phyloP scores from a whole-genome alignment of 2,888 invertebrate genomes.

The Pardosa pseudoannulata region DNA sequence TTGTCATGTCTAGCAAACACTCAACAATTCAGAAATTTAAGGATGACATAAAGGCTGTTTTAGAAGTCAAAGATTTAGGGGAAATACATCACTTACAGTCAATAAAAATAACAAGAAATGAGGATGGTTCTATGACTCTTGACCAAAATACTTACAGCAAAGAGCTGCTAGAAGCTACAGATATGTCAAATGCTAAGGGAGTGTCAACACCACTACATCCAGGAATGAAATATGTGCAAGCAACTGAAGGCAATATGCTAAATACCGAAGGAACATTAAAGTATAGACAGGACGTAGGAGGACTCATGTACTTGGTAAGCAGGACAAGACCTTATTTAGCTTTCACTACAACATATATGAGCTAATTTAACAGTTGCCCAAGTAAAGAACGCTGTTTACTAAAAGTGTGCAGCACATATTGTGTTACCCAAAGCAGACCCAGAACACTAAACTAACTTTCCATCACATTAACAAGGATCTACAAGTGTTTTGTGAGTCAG shows the following conservation, averaged over 20 bases:
- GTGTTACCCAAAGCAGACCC: neutral
- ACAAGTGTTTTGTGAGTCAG: conserved; percentile 12
- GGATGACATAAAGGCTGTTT: too few relatives aligned
- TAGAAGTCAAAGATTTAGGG: too few relatives aligned
- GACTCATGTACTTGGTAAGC: conserved; percentile 12
- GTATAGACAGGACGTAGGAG: conserved; percentile 4
- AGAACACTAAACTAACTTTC: neutral
- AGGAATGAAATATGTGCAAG: conserved; percentile 17
- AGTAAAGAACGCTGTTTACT: neutral
- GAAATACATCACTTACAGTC: neutral
- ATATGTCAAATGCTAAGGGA: conserved; percentile 9
- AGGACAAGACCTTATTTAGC: conserved; percentile 22
- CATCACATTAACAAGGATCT: neutral
- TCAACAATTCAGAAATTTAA: too few relatives aligned
- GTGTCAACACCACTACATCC: conserved; percentile 29
- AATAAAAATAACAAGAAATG: too few relatives aligned
- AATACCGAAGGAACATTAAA: neutral
- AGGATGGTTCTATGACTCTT: too few relatives aligned
- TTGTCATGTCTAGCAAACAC: too few relatives aligned
- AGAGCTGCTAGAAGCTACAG: too few relatives aligned
- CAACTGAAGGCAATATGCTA: neutral
- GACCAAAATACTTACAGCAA: too few relatives aligned
- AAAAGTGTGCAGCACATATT: conserved; percentile 22
- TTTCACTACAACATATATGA: too few relatives aligned
- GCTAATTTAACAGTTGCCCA: neutral